Evolutionary conservation across 2,888 invertebrate genomes (phyloP).

Genomic region (Mythimna vitellina): DNA sequence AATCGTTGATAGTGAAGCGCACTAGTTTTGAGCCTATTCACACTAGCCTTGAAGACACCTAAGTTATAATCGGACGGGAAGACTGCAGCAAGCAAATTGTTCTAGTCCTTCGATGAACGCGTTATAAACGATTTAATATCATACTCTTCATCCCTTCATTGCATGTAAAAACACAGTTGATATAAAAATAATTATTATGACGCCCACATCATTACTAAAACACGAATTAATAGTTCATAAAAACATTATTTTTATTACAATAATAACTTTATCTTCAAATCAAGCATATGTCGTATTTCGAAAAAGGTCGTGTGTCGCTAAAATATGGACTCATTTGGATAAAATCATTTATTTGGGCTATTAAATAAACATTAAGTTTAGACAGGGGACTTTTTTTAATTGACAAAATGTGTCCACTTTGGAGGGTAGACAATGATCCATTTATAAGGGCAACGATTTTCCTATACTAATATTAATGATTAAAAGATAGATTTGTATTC

Average conservation of each 20-base stretch:
- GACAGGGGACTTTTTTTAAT: constrained; percentile 24
- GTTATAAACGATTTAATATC: too few species aligned
- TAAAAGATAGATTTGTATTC: too few species aligned
- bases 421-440: constrained; percentile 28
- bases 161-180: constrained; percentile 6
- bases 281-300: constrained; percentile 35
- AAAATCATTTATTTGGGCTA: constrained; percentile 30
- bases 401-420: constrained; percentile 7
- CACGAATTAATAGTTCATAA: constrained; percentile 28
- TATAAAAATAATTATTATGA: constrained; percentile 3
- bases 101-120: too few species aligned
- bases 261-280: constrained; percentile 40
- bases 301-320: constrained; percentile 4
- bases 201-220: constrained; percentile 32
- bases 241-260: constrained; percentile 37
- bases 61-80: too few species aligned
- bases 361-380: constrained; percentile 49
- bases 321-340: constrained; percentile 16
- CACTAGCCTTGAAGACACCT: too few species aligned
- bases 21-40: too few species aligned
- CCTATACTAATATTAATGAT: too few species aligned
- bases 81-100: too few species aligned
- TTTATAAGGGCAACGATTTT: neutral
- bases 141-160: neutral
- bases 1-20: too few species aligned